phyloP scores from a whole-genome alignment of 2,888 invertebrate genomes.

The Agrotis clavis region DNA sequence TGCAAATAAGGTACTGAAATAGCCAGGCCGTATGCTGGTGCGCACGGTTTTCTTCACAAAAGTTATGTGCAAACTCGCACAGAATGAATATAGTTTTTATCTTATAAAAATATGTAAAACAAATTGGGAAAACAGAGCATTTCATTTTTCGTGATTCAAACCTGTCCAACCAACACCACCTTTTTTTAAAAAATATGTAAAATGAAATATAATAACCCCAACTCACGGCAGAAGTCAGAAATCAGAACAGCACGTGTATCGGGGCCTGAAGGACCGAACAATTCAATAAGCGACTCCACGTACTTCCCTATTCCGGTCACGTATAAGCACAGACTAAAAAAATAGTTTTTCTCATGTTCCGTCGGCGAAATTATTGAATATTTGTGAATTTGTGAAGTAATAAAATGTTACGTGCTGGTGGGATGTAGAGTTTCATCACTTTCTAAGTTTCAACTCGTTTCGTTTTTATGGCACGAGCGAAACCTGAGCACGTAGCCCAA shows the following conservation, averaged over 20 bases:
- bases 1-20: no score
- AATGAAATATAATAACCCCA: constrained; percentile 5
- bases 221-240: constrained; percentile 24
- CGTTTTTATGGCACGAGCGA: not conserved
- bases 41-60: no score
- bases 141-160: not conserved
- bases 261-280: constrained; percentile 37
- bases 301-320: constrained; percentile 51
- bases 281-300: constrained; percentile 57
- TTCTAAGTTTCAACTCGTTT: not conserved
- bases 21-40: no score
- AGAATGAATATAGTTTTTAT: no score
- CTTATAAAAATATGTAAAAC: no score
- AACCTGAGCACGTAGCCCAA: not conserved
- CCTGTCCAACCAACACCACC: not conserved
- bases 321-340: constrained; percentile 55
- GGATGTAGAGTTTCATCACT: not conserved
- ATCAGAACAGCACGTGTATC: constrained; percentile 45
- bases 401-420: constrained; percentile 23
- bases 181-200: not conserved
- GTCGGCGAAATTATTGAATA: constrained; percentile 42
- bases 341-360: constrained; percentile 46
- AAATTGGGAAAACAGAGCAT: no score
- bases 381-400: constrained; percentile 44
- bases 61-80: no score